phyloP scores from a whole-genome alignment of 37 sponge, comb jelly and placozoan genomes.

The Ianthella basta region DNA sequence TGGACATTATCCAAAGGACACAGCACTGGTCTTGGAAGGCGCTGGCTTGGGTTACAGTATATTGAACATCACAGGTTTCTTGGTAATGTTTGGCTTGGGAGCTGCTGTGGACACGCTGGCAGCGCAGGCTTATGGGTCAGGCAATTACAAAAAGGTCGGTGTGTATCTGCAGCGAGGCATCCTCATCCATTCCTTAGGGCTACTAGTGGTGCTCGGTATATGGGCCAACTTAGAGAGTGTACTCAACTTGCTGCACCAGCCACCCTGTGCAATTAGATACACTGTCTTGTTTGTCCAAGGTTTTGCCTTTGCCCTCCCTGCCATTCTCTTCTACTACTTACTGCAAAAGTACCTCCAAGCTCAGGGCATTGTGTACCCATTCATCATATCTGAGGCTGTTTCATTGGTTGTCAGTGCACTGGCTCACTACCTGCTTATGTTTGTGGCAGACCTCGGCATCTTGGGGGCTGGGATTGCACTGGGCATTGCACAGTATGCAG shows the following conservation, averaged over 20 bases:
- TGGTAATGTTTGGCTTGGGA: too few relatives aligned
- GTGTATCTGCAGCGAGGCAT: slow-evolving; percentile 59
- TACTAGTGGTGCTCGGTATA: slow-evolving; percentile 25
- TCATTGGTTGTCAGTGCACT: slow-evolving; percentile 21
- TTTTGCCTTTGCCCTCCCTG: too few relatives aligned
- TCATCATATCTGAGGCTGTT: slow-evolving; percentile 5
- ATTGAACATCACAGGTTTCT: too few relatives aligned
- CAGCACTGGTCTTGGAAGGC: slow-evolving; percentile 33
- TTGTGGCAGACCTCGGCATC: slow-evolving; percentile 28
- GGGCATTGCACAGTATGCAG: neutral
- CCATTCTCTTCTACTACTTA: slow-evolving; percentile 16
- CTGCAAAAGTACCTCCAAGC: slow-evolving; percentile 63
- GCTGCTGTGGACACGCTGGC: slow-evolving; percentile 10
- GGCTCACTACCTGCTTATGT: slow-evolving; percentile 38
- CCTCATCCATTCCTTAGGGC: slow-evolving; percentile 23
- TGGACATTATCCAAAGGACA: slow-evolving; percentile 40
- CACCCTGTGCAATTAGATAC: slow-evolving; percentile 50
- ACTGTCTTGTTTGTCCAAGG: too few relatives aligned
- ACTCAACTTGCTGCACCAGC: slow-evolving; percentile 43
- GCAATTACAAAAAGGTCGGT: slow-evolving; percentile 69
- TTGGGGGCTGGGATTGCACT: slow-evolving; percentile 13
- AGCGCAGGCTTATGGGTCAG: slow-evolving; percentile 53
- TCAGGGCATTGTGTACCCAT: slow-evolving; percentile 59
- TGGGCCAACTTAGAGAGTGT: slow-evolving; percentile 63
- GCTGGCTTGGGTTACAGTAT: slow-evolving; percentile 12